phyloP scores from a whole-genome alignment of 1,140 invertebrate species.

The Stratiolaelaps scimitus region DNA sequence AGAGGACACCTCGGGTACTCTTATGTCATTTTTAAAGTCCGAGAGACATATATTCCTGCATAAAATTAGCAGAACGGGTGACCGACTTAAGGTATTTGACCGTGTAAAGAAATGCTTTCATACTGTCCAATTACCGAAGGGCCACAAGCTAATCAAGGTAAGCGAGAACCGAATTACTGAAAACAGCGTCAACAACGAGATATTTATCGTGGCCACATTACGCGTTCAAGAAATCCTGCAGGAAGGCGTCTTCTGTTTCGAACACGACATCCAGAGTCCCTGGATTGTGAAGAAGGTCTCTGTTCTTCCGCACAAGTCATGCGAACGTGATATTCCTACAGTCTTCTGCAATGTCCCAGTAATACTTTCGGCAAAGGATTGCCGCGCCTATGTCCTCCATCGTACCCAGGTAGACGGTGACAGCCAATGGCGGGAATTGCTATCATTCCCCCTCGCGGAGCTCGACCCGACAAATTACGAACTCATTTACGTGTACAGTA shows the following conservation, averaged over 20 bases:
- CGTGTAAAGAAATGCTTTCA: not conserved
- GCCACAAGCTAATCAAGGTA: constrained; percentile 12
- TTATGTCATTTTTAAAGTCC: constrained; percentile 10
- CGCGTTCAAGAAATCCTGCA: constrained; percentile 11
- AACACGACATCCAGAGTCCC: not conserved
- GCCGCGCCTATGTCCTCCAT: not conserved
- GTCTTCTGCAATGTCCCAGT: constrained; percentile 7
- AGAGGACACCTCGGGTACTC: not conserved
- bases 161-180: constrained; percentile 13
- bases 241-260: constrained; percentile 9
- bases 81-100: constrained; percentile 18
- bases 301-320: not conserved
- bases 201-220: not conserved
- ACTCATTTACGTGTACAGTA: constrained; percentile 14
- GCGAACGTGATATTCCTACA: constrained; percentile 12
- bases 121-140: not conserved
- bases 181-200: not conserved
- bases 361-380: not conserved
- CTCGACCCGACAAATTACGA: constrained; percentile 6
- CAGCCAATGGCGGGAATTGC: not conserved
- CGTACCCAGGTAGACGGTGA: not conserved
- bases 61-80: not conserved
- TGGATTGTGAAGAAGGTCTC: constrained; percentile 7
- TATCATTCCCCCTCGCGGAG: not conserved
- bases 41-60: constrained; percentile 16